These are phyloP conservation scores for Cuniculus paca DNA, from an alignment of 2,797 vertebrate genomes.

Conservation along the genomic window DNA sequence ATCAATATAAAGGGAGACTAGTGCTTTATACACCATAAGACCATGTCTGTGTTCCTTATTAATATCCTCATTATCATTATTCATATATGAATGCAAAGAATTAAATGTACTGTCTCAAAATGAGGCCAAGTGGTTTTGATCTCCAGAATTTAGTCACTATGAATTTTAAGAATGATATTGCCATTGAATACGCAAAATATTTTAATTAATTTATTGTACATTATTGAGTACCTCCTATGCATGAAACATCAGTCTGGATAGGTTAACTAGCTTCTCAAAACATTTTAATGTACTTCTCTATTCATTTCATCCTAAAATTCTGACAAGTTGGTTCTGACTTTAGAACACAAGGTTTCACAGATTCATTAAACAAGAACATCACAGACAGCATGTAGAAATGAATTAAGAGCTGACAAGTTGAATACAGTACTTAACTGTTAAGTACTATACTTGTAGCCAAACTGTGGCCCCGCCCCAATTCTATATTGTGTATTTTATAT, in stretches of 20 bases:
- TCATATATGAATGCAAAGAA: not conserved
- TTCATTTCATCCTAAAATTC: slow-evolving; percentile 55
- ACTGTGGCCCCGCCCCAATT: no score
- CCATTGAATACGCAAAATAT: not conserved
- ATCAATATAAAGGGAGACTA: slow-evolving; percentile 13
- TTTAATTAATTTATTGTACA: slow-evolving; percentile 58
- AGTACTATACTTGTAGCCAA: no score
- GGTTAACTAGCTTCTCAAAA: slow-evolving; percentile 22
- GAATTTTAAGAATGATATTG: slow-evolving; percentile 44
- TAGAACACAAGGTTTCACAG: slow-evolving; percentile 32
- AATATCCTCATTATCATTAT: slow-evolving; percentile 25
- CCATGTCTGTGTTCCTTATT: not conserved
- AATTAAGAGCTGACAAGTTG: not conserved
- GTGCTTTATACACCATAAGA: not conserved
- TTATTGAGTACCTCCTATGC: not conserved
- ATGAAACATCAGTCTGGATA: not conserved
- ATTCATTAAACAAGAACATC: slow-evolving; percentile 14
- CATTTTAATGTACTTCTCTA: not conserved
- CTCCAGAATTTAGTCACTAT: not conserved
- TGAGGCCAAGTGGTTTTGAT: slow-evolving; percentile 20
- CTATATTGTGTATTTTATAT: no score
- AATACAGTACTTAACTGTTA: slow-evolving; percentile 29
- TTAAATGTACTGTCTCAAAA: slow-evolving; percentile 18
- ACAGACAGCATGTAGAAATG: not conserved
- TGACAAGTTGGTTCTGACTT: not conserved